phyloP scores from a whole-genome alignment of 2,113 vertebrate species.

The Gobius niger region DNA sequence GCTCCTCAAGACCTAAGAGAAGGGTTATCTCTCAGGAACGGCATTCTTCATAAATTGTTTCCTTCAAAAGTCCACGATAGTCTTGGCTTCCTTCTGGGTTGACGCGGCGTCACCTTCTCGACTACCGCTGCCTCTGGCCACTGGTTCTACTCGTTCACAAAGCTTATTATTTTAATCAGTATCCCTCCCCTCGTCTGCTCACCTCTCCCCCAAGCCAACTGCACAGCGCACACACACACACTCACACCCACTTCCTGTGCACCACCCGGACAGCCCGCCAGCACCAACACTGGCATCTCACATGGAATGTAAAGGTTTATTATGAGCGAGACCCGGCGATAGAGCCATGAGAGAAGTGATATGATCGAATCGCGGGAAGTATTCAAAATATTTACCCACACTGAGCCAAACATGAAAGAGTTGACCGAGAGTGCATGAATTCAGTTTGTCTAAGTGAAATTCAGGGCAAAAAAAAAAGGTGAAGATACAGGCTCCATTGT shows the following conservation, averaged over 20 bases:
- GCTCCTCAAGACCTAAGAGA: slow-evolving; percentile 27
- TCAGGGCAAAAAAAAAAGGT: too few relatives aligned
- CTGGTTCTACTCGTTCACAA: slow-evolving; percentile 62
- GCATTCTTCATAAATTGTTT: not conserved
- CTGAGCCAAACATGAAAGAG: slow-evolving; percentile 1
- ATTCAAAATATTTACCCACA: not conserved
- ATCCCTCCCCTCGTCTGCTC: slow-evolving; percentile 82
- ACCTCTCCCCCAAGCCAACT: slow-evolving; percentile 65
- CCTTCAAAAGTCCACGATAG: slow-evolving; percentile 24
- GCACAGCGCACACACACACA: slow-evolving; percentile 11
- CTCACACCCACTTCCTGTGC: slow-evolving; percentile 91
- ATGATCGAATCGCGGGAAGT: not conserved
- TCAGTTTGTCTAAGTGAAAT: too few relatives aligned
- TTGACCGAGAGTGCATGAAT: not conserved
- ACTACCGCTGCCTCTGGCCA: slow-evolving; percentile 49
- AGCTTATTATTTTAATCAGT: slow-evolving; percentile 97
- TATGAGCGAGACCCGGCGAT: slow-evolving; percentile 8
- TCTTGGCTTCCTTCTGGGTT: slow-evolving; percentile 12
- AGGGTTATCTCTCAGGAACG: slow-evolving; percentile 19
- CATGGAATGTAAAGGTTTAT: not conserved
- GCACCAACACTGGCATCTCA: slow-evolving; percentile 13
- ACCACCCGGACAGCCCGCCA: slow-evolving; percentile 66
- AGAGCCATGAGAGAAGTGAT: not conserved
- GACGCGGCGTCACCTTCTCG: slow-evolving; percentile 22
- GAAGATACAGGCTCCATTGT: too few relatives aligned